These are phyloP conservation scores for Aphis craccivora DNA, from an alignment of 1,140 invertebrate genomes.

Conservation along the genomic window DNA sequence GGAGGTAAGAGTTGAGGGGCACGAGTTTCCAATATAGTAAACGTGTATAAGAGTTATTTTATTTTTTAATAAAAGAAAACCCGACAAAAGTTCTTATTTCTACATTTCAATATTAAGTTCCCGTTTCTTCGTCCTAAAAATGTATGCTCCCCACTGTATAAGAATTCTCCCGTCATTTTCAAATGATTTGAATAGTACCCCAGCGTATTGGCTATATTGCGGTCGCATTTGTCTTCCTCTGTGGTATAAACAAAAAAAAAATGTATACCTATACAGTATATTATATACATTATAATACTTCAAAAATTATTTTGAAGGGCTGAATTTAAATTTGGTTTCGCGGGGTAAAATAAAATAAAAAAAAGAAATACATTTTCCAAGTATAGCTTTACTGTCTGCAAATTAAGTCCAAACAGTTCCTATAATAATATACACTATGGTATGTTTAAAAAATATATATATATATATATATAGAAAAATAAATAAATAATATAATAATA, in stretches of 20 bases:
- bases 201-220: constrained; percentile 50
- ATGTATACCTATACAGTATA: background rate
- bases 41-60: constrained; percentile 53
- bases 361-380: constrained; percentile 20
- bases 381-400: background rate
- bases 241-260: background rate
- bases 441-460: constrained; percentile 8
- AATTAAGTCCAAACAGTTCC: constrained; percentile 6
- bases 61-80: constrained; percentile 47
- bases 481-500: constrained; percentile 19
- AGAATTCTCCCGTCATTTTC: constrained; percentile 36
- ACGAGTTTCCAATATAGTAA: constrained; percentile 44
- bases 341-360: background rate
- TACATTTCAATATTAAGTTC: constrained; percentile 57
- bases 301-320: constrained; percentile 23
- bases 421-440: background rate
- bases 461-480: background rate
- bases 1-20: background rate
- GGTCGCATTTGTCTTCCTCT: constrained; percentile 47
- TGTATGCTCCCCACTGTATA: constrained; percentile 2
- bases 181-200: constrained; percentile 21
- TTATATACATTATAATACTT: constrained; percentile 19
- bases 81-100: constrained; percentile 56
- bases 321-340: constrained; percentile 35
- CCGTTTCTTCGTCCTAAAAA: constrained; percentile 29